Conservation (phyloP, 2,113 vertebrate genomes). For the Peromyscus californicus region DNA sequence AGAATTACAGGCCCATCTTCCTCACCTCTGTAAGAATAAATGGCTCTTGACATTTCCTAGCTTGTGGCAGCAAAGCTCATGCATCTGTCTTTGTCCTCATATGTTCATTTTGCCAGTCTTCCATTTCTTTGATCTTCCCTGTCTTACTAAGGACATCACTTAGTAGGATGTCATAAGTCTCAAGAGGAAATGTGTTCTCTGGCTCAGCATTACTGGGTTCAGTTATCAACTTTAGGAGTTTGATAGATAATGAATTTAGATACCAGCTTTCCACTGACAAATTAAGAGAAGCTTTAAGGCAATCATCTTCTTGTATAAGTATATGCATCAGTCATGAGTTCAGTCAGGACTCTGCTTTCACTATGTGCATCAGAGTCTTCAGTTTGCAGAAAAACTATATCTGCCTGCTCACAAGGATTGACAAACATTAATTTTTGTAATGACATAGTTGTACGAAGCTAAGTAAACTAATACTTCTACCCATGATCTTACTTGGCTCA, state of each 20-base stretch:
- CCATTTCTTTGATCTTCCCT: background rate
- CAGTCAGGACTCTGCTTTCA: background rate
- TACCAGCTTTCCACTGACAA: background rate
- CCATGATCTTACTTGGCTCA: background rate
- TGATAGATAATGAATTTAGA: background rate
- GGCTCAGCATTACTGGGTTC: background rate
- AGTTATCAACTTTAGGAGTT: background rate
- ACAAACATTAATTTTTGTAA: background rate
- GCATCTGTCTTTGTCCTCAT: background rate
- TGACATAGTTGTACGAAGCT: background rate
- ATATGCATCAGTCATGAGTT: background rate
- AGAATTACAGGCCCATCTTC: background rate
- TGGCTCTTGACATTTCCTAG: background rate
- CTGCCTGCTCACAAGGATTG: background rate
- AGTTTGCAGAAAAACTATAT: background rate
- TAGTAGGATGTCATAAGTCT: background rate
- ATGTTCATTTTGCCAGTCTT: rapidly evolving
- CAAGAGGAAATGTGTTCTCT: background rate
- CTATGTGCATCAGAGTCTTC: background rate
- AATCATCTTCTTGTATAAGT: background rate
- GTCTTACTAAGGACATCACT: background rate
- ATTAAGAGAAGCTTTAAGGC: background rate
- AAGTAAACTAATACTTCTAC: background rate
- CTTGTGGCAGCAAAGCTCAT: background rate
- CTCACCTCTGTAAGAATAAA: background rate